Percentiles rank a stretch among this genome's conserved stretches.
Conservation (phyloP, 1,140 invertebrate species). For the Hypothenemus hampei region DNA sequence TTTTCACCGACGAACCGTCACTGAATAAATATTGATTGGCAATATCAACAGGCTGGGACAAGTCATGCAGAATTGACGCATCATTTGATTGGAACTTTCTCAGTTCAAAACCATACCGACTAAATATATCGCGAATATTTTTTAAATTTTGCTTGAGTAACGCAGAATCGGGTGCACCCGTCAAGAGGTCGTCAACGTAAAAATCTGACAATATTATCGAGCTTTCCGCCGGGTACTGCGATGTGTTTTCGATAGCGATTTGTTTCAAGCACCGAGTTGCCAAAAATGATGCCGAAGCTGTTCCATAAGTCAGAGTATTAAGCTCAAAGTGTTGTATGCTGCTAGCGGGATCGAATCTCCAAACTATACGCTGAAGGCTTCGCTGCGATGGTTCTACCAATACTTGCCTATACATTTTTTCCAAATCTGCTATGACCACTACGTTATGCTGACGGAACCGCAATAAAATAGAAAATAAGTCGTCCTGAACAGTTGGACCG, state of each 20-base stretch:
- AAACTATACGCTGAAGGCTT: constrained; percentile 44
- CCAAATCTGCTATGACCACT: constrained; percentile 42
- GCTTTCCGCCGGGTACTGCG: constrained; percentile 27
- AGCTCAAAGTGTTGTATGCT: constrained; percentile 36
- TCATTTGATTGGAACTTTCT: constrained; percentile 8
- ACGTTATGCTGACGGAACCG: constrained; percentile 42
- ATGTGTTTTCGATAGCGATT: constrained; percentile 16
- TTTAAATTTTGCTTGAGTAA: constrained; percentile 5
- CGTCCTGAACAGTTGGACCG: constrained; percentile 40
- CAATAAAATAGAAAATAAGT: constrained; percentile 35
- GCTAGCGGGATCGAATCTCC: constrained; percentile 32
- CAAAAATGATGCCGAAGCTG: constrained; percentile 36
- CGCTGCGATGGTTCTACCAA: constrained; percentile 33
- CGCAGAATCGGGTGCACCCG: constrained; percentile 25
- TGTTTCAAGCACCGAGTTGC: constrained; percentile 32
- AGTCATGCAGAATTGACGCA: neutral
- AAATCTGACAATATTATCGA: constrained; percentile 37
- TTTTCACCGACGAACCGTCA: neutral
- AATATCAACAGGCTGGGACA: no score
- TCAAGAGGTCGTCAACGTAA: constrained; percentile 44
- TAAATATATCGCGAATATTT: constrained; percentile 30
- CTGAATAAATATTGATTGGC: neutral
- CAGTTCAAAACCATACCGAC: constrained; percentile 23
- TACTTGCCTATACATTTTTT: constrained; percentile 47
- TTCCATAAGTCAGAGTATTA: constrained; percentile 42